These are phyloP conservation scores for Anorthoa munda DNA, from an alignment of 2,888 invertebrate species.

Conservation along the genomic window DNA sequence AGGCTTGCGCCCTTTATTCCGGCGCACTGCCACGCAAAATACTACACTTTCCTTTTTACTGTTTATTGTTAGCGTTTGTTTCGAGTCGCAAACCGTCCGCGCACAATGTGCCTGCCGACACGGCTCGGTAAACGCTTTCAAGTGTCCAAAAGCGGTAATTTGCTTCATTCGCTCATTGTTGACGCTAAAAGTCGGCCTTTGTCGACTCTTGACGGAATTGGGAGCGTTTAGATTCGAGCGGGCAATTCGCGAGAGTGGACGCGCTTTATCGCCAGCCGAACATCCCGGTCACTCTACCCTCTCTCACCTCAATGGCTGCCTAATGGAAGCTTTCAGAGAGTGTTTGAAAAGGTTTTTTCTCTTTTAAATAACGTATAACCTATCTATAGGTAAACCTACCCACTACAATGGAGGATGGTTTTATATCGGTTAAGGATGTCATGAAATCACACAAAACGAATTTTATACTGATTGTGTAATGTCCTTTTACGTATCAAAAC, in stretches of 20 bases:
- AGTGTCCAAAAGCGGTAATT: conserved; percentile 89
- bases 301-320: conserved; percentile 79
- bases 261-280: conserved; percentile 77
- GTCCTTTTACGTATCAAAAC: background rate
- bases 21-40: conserved; percentile 85
- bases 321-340: conserved; percentile 79
- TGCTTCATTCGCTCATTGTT: conserved; percentile 89
- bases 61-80: conserved; percentile 91
- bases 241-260: conserved; percentile 88
- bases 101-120: conserved; percentile 85
- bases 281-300: conserved; percentile 70
- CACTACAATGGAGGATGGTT: conserved; percentile 17
- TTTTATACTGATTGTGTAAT: background rate
- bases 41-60: conserved; percentile 90
- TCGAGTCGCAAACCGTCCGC: conserved; percentile 88
- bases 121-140: conserved; percentile 88
- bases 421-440: conserved; percentile 5
- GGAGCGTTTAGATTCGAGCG: conserved; percentile 89
- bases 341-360: conserved; percentile 75
- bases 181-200: conserved; percentile 89
- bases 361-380: conserved; percentile 65
- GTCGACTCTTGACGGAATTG: conserved; percentile 89
- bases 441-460: background rate
- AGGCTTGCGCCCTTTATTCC: conserved; percentile 81
- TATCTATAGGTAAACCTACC: conserved; percentile 22